Evolutionary conservation across 2,113 vertebrate genomes (phyloP).

Genomic region (Parus major): DNA sequence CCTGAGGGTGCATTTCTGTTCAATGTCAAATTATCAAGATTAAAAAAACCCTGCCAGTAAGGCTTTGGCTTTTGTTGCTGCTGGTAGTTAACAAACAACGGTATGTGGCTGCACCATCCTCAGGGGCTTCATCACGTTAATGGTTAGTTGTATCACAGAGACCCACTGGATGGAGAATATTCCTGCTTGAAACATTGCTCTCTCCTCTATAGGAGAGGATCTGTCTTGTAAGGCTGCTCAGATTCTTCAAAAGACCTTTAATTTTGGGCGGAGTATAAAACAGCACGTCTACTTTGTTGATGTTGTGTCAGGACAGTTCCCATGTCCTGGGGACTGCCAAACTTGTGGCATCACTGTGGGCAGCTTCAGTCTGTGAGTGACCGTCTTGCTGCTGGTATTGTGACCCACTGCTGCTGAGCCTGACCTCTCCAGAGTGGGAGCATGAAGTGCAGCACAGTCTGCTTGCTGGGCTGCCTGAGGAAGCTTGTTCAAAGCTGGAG

Average conservation of each 20-base stretch:
- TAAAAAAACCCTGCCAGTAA: background rate
- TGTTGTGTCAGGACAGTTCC: background rate
- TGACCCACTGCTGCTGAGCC: background rate
- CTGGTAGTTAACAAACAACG: background rate
- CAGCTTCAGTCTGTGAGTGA: background rate
- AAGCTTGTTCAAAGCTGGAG: background rate
- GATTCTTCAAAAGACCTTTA: background rate
- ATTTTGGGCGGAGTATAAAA: background rate
- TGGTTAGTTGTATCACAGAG: background rate
- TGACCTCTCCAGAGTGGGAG: background rate
- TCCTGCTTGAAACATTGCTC: background rate
- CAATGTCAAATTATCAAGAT: background rate
- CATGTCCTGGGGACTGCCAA: background rate
- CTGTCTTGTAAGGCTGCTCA: background rate
- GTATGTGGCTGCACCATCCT: background rate
- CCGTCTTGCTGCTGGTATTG: background rate
- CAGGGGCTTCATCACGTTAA: background rate
- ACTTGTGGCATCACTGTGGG: rapidly evolving
- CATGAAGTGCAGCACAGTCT: background rate
- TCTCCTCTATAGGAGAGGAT: background rate
- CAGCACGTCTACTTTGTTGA: background rate
- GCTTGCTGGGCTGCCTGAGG: background rate
- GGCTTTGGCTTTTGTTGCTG: background rate
- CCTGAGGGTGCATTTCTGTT: background rate
- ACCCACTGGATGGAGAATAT: background rate